Base-by-base conservation (phyloP, 2,888 invertebrate genomes). In the Adineta ricciae region DNA sequence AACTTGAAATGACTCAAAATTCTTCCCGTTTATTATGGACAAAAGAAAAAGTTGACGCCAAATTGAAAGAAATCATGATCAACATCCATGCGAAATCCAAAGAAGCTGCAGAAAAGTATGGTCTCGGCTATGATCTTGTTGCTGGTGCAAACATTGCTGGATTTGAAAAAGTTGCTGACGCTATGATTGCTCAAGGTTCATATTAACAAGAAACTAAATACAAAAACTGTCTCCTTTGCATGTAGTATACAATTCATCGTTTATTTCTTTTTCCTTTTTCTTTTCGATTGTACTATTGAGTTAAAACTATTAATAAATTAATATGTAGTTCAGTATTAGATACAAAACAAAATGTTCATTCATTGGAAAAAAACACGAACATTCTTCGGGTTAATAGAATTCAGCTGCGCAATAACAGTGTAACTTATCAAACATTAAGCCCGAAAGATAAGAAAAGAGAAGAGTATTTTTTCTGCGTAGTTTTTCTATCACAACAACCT, bases 141-240 rank as follows among this genome's bases (percentile, higher is more conserved):
- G 78, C 78, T 41, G 78, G 78, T 78, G 78, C 78, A 24, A 78
- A 78, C 41, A 78, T 78, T 78, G 78, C 78, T n/a, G 78, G 78
- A n/a, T 78, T 78, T 41, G 78, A 78, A 78, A 78, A 78, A 41
- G 78, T 78, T 14, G 78, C 78, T 8, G 78, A 78, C 11, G 78
- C 78, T 14, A 78, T 78, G 78, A 41, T 78, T 41, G 78, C 78
- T 78, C 78, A 78, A 78, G 78, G 78, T 24, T 24, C 41, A 41
- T 78, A 78, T 41, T 78, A 41, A 41, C 7, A 78, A 24, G 32
- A 14, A 49, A 8, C 8, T 14, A 49, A 49, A 49, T 11, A 49
- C 3, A 50, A 50, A 50, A 9, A 50, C 11, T 50, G 11, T 50
- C 19, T 9, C 2, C 19, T 0, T 9, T 36, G 9, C 14, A 36